phyloP scores from a whole-genome alignment of 1,140 invertebrate genomes.

The Melitaea cinxia region DNA sequence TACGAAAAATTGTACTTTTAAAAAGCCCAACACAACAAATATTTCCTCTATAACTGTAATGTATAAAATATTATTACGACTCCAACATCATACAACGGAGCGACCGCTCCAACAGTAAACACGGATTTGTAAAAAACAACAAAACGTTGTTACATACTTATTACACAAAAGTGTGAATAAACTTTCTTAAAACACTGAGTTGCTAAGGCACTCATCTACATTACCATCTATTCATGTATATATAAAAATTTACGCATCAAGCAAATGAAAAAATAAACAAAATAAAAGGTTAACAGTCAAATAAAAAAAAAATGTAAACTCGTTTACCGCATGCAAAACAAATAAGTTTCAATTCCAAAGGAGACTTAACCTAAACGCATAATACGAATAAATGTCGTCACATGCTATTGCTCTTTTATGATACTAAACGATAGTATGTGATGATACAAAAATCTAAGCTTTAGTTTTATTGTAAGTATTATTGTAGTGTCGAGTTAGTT shows the following conservation, averaged over 20 bases:
- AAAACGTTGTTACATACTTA: constrained; percentile 31
- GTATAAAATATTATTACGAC: constrained; percentile 45
- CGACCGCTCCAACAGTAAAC: constrained; percentile 11
- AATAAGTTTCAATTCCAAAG: constrained; percentile 73
- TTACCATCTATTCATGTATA: constrained; percentile 63
- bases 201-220: constrained; percentile 80
- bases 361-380: constrained; percentile 74
- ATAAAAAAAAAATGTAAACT: constrained; percentile 56
- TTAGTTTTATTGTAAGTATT: constrained; percentile 20
- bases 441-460: constrained; percentile 64
- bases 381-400: constrained; percentile 78
- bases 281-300: constrained; percentile 43
- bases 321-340: constrained; percentile 72
- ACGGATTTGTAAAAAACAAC: constrained; percentile 37
- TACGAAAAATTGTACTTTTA: constrained; percentile 63
- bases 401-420: constrained; percentile 62
- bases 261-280: constrained; percentile 49
- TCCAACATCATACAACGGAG: constrained; percentile 36
- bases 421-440: constrained; percentile 66
- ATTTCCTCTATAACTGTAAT: constrained; percentile 27
- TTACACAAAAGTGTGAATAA: constrained; percentile 55
- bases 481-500: constrained; percentile 50
- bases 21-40: constrained; percentile 31
- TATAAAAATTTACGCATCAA: constrained; percentile 63
- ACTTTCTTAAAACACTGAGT: constrained; percentile 71